These are phyloP conservation scores for Zoanthus solanderi DNA, from an alignment of 92 coral and sea anemone species.

Conservation along the genomic window DNA sequence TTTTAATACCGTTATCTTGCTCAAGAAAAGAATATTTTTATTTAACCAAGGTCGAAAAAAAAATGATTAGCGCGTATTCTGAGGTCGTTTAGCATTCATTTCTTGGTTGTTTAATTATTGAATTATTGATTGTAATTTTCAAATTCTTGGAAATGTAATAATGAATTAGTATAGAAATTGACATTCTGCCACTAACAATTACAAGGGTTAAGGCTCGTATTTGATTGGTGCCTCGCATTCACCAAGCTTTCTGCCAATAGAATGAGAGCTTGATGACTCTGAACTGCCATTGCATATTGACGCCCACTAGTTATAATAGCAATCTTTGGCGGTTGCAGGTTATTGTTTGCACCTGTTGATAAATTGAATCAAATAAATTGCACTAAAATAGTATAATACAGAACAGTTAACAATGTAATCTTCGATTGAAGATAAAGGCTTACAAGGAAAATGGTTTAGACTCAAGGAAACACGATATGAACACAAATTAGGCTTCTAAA, in stretches of 20 bases:
- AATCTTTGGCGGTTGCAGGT: background rate
- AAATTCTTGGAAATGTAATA: slow-evolving; percentile 36
- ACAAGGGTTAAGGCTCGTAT: background rate
- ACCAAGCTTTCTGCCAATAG: slow-evolving; percentile 7
- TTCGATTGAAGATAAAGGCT: background rate
- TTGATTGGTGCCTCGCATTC: slow-evolving; percentile 2
- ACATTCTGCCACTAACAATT: slow-evolving; percentile 22
- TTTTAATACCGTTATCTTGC: slow-evolving; percentile 11
- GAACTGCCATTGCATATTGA: background rate
- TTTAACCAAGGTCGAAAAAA: slow-evolving; percentile 5
- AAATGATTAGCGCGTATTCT: slow-evolving; percentile 9
- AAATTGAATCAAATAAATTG: slow-evolving; percentile 3
- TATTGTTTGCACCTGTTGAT: slow-evolving; percentile 1
- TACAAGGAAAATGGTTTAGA: background rate
- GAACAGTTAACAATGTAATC: background rate
- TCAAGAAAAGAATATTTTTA: background rate
- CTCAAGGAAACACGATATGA: background rate
- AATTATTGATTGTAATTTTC: slow-evolving; percentile 42
- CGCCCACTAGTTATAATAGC: slow-evolving; percentile 25
- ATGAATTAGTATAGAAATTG: slow-evolving; percentile 17
- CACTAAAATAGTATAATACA: background rate
- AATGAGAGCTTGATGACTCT: background rate
- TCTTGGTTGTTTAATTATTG: slow-evolving; percentile 35
- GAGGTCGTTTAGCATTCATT: slow-evolving; percentile 34
- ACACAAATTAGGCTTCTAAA: background rate